phyloP scores from a whole-genome alignment of 1,140 invertebrate species.

The Sycophaga agraensis region DNA sequence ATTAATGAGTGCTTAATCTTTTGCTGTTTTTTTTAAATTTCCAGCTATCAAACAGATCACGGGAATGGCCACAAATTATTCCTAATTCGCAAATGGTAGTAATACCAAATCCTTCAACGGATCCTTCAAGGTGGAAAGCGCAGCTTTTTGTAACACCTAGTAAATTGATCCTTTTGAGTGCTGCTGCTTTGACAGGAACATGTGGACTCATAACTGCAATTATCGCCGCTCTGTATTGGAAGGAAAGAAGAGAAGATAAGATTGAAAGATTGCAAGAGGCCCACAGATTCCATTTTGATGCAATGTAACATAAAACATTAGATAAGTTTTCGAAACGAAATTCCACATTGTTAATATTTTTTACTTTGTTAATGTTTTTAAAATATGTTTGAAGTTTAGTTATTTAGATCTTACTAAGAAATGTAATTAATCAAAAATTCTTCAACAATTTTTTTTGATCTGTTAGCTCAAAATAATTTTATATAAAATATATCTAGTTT shows the following conservation, averaged over 20 bases:
- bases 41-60: slow-evolving; percentile 53
- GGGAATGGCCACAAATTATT: slow-evolving; percentile 90
- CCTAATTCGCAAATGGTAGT: slow-evolving; percentile 97
- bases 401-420: not conserved
- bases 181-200: slow-evolving; percentile 83
- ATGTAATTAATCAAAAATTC: not conserved
- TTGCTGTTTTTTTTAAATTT: slow-evolving; percentile 22
- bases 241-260: slow-evolving; percentile 89
- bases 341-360: not conserved
- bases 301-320: slow-evolving; percentile 61
- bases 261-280: slow-evolving; percentile 85
- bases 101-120: slow-evolving; percentile 80
- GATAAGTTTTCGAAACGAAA: not conserved
- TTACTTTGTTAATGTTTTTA: not conserved
- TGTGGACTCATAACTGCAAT: slow-evolving; percentile 83
- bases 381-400: not conserved
- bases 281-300: slow-evolving; percentile 82
- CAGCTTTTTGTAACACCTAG: slow-evolving; percentile 96
- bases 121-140: slow-evolving; percentile 83
- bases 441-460: not conserved
- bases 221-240: slow-evolving; percentile 87
- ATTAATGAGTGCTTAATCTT: slow-evolving; percentile 1
- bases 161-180: slow-evolving; percentile 89
- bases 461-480: not conserved
- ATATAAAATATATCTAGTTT: too few species aligned